Evolutionary conservation across 2,113 vertebrate genomes (phyloP), one percentile per base, ranked within the genome.

Genomic region (Ptilonorhynchus violaceus): DNA sequence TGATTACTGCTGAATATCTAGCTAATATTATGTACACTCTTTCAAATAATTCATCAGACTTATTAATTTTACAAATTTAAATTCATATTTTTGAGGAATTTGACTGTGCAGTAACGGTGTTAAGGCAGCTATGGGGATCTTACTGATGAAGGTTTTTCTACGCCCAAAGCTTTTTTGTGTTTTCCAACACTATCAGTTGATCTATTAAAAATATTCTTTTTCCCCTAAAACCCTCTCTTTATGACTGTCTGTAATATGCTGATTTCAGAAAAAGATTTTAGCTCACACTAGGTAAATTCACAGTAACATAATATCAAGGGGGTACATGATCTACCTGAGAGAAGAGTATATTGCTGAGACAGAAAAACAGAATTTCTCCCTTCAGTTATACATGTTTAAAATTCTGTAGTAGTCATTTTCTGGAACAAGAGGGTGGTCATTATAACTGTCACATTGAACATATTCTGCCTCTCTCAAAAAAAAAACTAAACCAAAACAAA

Each of bases 21-120:
- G 68, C 47, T 96, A 89, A 79, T 83, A 63, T 86, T 83, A 63
- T 76, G 27, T 75, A 89, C 23, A 69, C 10, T 83, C 20, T 56
- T 91, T 70, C 77, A 94, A 96, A 93, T 85, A 69, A 74, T 93
- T 91, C 24, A 96, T 53, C 13, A 85, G 13, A 76, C 33, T 60
- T 81, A 69, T 47, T 96, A 69, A 88, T 85, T 86, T 75, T 56
- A 72, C 30, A 18, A 64, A 60, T n/a, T 77, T 53, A 67, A 73
- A 44, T 41, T 42, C 7, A n/a, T 60, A 28, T 69, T 88, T 90
- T 75, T 23, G 30, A 87, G 44, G 31, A 66, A 25, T 17, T 15
- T 80, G 27, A 56, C 44, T 72, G 10, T 46, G 9, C 66, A 13
- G 7, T 47, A 74, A 75, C 10, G 8, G 5, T n/a, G 6, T n/a